These are phyloP conservation scores for Sprattus sprattus DNA, from an alignment of 2,113 vertebrate species.

Conservation along the genomic window DNA sequence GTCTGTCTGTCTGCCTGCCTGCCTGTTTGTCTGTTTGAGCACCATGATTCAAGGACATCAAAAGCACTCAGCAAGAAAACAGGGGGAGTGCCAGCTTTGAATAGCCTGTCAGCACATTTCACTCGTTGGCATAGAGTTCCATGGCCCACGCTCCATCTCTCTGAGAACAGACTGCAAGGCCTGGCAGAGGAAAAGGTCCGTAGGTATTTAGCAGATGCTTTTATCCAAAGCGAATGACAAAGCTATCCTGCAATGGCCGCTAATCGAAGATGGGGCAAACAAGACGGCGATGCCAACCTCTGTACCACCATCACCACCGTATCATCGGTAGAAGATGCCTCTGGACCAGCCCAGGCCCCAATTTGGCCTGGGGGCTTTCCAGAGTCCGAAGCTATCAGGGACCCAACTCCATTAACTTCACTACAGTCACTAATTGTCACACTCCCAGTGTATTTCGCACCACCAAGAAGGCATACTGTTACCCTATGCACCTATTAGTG, in stretches of 20 bases:
- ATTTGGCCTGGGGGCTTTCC: neutral
- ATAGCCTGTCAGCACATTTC: neutral
- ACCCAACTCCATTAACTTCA: neutral
- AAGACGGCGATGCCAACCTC: too few relatives aligned
- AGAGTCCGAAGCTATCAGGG: neutral
- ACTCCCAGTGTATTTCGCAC: neutral
- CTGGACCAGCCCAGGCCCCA: neutral
- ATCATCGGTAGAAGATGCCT: neutral
- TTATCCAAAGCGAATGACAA: too few relatives aligned
- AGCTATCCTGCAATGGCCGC: too few relatives aligned
- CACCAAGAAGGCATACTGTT: neutral
- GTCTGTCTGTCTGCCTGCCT: neutral
- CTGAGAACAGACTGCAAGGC: slow-evolving; percentile 25
- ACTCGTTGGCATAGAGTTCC: neutral
- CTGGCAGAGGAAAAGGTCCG: neutral
- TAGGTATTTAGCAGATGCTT: too few relatives aligned
- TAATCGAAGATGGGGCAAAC: too few relatives aligned
- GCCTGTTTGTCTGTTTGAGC: slow-evolving; percentile 6
- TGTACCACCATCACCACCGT: too few relatives aligned
- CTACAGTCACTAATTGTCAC: neutral
- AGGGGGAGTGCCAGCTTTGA: neutral
- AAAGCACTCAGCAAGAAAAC: neutral
- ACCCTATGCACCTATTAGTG: neutral
- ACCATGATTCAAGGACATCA: slow-evolving; percentile 21
- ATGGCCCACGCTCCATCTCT: slow-evolving; percentile 26